These are phyloP conservation scores for Rhynchophorus ferrugineus DNA, from an alignment of 1,140 invertebrate genomes.

Conservation along the genomic window DNA sequence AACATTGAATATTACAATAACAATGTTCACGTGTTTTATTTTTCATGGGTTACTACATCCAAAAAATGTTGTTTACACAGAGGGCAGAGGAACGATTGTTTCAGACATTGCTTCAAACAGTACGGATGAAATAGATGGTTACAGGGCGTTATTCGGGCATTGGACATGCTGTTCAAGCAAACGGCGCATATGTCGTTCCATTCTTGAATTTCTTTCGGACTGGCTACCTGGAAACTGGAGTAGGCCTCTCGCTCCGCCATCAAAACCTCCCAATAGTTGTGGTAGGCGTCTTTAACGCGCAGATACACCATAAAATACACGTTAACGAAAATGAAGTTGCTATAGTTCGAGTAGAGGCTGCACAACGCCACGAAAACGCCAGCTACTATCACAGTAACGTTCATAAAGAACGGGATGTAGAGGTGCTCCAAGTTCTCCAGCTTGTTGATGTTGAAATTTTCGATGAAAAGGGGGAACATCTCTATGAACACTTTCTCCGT, in stretches of 20 bases:
- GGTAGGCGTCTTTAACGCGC: constrained; percentile 51
- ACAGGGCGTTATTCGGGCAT: constrained; percentile 63
- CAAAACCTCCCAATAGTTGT: constrained; percentile 48
- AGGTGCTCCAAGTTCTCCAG: constrained; percentile 58
- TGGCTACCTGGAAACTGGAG: constrained; percentile 56
- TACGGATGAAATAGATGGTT: constrained; percentile 69
- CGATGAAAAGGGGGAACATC: constrained; percentile 47
- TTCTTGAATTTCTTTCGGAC: constrained; percentile 51
- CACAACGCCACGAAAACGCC: constrained; percentile 29
- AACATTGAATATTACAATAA: too few relatives aligned
- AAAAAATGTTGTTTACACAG: constrained; percentile 51
- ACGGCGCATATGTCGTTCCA: constrained; percentile 70
- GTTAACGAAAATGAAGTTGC: constrained; percentile 39
- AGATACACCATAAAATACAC: constrained; percentile 61
- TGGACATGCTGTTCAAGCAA: constrained; percentile 59
- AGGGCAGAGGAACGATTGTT: constrained; percentile 58
- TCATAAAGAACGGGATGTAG: constrained; percentile 55
- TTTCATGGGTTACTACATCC: too few relatives aligned
- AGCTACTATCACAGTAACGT: constrained; percentile 46
- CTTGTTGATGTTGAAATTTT: constrained; percentile 48
- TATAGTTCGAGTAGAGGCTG: constrained; percentile 20
- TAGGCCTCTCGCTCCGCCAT: constrained; percentile 50
- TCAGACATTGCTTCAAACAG: constrained; percentile 61
- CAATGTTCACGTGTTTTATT: too few relatives aligned
- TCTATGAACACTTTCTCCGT: constrained; percentile 58